Base-by-base conservation (phyloP, 2,888 invertebrate species). In the Drosophila yooni region DNA sequence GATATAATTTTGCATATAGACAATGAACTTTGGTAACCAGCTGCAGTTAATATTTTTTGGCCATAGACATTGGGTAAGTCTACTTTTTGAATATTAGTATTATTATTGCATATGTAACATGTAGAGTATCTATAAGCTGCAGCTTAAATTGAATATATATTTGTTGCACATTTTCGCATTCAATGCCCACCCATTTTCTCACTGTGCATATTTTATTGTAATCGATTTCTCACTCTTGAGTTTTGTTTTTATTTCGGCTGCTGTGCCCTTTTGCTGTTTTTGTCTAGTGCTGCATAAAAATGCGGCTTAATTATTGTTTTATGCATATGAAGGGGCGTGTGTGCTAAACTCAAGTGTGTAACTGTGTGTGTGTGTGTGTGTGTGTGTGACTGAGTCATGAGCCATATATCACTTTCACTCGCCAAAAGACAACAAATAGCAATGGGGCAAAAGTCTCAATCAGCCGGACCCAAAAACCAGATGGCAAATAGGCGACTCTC, bases 321-420 rank as follows among this genome's bases (percentile, higher is more conserved):
- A 85, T 85, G 89, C 82, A 87, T 76, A 85, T 87, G 88, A 89
- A 82, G 83, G 79, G 76, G 69, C 66, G 81, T 76, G 77, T 72
- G 58, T 70, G 25, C 46, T 15, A 46, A 46, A 25, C 25, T n/a
- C 50, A 29, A 57, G 48, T 58, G 38, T 53, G 48, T 64, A 54
- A 52, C 33, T 56, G 52, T 21, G 38, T 52, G 53, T 70, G 60
- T 62, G 54, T 73, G 61, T 73, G 61, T 59, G 65, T 65, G 53
- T 68, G 62, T 75, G 38, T 66, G 27, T 27, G 80, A 59, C 80
- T 89, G 85, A 86, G 72, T 89, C 85, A 85, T 89, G 72, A 74
- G 74, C 75, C 79, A 81, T 89, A 85, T 82, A 89, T 86, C 85
- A 88, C 85, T 86, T 86, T 86, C 85, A 86, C 85, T 89, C 74